A percentile compares a stretch with the other conserved stretches of the same genome.
phyloP scores from a whole-genome alignment of 1,140 invertebrate species.

The Aphis gossypii region DNA sequence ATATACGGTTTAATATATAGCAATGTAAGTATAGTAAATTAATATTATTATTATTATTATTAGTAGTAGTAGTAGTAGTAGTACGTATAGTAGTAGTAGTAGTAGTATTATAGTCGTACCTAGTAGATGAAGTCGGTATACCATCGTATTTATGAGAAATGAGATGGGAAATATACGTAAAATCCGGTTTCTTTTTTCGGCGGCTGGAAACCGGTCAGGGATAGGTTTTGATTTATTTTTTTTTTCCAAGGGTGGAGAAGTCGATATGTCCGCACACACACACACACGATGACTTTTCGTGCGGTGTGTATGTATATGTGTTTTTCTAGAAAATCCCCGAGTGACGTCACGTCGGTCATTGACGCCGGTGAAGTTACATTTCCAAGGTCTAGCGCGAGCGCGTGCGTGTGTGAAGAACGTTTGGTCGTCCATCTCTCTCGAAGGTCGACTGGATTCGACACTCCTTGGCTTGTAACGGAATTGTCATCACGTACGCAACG shows the following conservation, averaged over 20 bases:
- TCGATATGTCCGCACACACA: not conserved
- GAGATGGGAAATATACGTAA: not conserved
- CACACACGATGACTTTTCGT: not conserved
- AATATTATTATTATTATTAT: not conserved
- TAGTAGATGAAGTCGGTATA: not conserved
- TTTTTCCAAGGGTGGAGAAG: not conserved
- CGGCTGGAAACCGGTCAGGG: constrained; percentile 52
- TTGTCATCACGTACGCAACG: constrained; percentile 51
- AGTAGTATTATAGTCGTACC: too few relatives aligned
- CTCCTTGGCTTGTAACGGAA: constrained; percentile 51
- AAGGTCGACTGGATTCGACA: constrained; percentile 56
- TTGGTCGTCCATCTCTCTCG: constrained; percentile 41
- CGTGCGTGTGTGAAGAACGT: not conserved
- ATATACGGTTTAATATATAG: too few relatives aligned
- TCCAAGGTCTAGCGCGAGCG: constrained; percentile 35
- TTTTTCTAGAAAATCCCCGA: constrained; percentile 49
- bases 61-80: too few relatives aligned
- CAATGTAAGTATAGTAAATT: too few relatives aligned
- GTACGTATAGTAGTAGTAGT: too few relatives aligned
- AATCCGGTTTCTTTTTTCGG: constrained; percentile 56
- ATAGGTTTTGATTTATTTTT: constrained; percentile 19
- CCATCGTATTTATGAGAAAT: not conserved
- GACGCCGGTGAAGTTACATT: constrained; percentile 48
- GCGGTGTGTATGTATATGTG: not conserved
- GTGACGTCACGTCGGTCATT: constrained; percentile 53